Evolutionary conservation across 1,140 invertebrate genomes (phyloP).

Genomic region (Hycleus phaleratus): DNA sequence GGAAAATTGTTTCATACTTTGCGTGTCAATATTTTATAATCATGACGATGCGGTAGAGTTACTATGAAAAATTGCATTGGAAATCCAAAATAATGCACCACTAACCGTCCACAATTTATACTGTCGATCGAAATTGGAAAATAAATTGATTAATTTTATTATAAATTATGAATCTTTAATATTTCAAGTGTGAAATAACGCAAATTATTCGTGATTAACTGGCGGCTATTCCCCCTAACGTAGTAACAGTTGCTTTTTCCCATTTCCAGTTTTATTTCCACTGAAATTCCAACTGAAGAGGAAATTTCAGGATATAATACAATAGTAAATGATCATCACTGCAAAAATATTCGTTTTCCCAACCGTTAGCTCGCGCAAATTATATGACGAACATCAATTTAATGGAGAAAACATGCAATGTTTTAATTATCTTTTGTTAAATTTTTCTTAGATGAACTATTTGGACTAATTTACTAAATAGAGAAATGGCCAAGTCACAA

Average conservation of each 20-base stretch:
- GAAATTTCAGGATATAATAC: not conserved
- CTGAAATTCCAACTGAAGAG: not conserved
- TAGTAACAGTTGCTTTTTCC: conserved; percentile 2
- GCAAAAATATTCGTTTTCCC: no score
- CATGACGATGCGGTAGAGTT: no score
- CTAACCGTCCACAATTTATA: no score
- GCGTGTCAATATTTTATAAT: no score
- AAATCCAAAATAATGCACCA: no score
- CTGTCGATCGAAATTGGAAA: no score
- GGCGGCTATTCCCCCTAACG: conserved; percentile 1
- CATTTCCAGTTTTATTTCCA: conserved; percentile 1
- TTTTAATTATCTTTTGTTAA: conserved; percentile 9
- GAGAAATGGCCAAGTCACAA: conserved; percentile 17
- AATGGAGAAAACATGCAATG: not conserved
- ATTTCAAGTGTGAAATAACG: conserved; percentile 9
- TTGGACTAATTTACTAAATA: not conserved
- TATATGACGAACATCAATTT: no score
- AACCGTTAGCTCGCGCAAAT: no score
- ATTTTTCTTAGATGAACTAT: not conserved
- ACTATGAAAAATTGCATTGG: no score
- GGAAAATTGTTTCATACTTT: no score
- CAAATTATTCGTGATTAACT: conserved; percentile 13
- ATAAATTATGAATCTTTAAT: conserved; percentile 3
- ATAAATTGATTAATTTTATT: no score
- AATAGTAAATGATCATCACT: no score